These are phyloP conservation scores for Eptatretus atami DNA, from an alignment of 2,797 vertebrate species.

Conservation along the genomic window DNA sequence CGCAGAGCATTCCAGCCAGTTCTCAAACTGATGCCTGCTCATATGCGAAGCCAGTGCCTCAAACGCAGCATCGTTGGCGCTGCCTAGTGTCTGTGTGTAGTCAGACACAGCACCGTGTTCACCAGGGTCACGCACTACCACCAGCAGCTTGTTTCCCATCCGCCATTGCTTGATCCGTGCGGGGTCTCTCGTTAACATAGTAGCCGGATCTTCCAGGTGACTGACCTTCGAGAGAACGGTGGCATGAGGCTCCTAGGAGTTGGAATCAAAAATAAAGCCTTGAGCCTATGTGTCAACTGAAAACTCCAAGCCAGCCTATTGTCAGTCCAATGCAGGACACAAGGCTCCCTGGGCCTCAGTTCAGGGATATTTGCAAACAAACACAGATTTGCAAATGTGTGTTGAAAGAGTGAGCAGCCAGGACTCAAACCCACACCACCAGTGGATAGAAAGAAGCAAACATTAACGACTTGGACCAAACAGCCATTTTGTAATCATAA, in stretches of 20 bases:
- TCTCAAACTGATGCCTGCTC: constrained; percentile 45
- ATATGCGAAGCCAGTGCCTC: constrained; percentile 54
- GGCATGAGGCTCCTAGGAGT: constrained; percentile 50
- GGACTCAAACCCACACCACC: too few species aligned
- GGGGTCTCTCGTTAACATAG: constrained; percentile 59
- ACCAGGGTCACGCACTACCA: constrained; percentile 68
- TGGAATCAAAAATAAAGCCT: neutral
- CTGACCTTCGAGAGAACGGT: constrained; percentile 41
- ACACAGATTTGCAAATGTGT: too few species aligned
- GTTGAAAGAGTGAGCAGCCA: too few species aligned
- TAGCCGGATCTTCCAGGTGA: constrained; percentile 85
- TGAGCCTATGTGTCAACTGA: neutral
- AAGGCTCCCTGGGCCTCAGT: too few species aligned
- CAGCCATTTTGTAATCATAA: too few species aligned
- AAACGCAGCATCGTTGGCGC: constrained; percentile 50
- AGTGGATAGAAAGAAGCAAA: too few species aligned
- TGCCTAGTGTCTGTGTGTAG: constrained; percentile 71
- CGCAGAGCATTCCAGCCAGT: constrained; percentile 65
- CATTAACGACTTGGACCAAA: too few species aligned
- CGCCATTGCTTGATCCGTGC: constrained; percentile 50
- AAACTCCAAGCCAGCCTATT: too few species aligned
- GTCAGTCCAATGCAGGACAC: too few species aligned
- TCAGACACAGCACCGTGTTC: constrained; percentile 63
- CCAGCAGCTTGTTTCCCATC: constrained; percentile 45
- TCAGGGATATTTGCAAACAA: too few species aligned